Percentiles rank a stretch among this genome's conserved stretches.
phyloP scores from a whole-genome alignment of 2,113 vertebrate species.

The Solea solea region DNA sequence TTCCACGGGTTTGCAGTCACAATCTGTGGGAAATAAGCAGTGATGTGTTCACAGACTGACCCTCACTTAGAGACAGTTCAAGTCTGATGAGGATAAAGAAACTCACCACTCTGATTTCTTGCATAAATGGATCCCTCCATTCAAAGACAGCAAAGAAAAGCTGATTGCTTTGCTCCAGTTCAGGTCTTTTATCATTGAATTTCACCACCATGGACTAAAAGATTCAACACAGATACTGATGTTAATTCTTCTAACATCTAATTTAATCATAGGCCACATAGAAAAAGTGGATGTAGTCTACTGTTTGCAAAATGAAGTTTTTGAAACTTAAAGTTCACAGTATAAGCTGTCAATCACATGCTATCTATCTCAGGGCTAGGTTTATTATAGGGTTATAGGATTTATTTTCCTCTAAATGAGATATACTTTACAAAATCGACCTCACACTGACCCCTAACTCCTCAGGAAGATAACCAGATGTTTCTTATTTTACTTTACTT shows the following conservation, averaged over 20 bases:
- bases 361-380: too few species aligned
- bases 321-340: too few species aligned
- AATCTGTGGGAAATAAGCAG: constrained; percentile 80
- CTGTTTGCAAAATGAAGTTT: too few species aligned
- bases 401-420: too few species aligned
- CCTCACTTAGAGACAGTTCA: background rate
- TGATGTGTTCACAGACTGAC: background rate
- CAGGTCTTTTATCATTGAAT: constrained; percentile 88
- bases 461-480: too few species aligned
- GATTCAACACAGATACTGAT: constrained; percentile 1
- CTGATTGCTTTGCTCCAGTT: constrained; percentile 78
- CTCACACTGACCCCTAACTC: too few species aligned
- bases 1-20: constrained; percentile 97
- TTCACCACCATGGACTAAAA: constrained; percentile 93
- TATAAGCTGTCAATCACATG: too few species aligned
- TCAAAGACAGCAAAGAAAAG: constrained; percentile 96
- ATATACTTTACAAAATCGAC: too few species aligned
- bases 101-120: constrained; percentile 93
- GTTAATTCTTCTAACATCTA: background rate
- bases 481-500: too few species aligned
- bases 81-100: background rate
- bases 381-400: too few species aligned
- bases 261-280: background rate
- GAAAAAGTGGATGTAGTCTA: background rate
- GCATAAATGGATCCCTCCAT: constrained; percentile 95